Conservation (phyloP, 2,888 invertebrate species). For the Leucozona laternaria region DNA sequence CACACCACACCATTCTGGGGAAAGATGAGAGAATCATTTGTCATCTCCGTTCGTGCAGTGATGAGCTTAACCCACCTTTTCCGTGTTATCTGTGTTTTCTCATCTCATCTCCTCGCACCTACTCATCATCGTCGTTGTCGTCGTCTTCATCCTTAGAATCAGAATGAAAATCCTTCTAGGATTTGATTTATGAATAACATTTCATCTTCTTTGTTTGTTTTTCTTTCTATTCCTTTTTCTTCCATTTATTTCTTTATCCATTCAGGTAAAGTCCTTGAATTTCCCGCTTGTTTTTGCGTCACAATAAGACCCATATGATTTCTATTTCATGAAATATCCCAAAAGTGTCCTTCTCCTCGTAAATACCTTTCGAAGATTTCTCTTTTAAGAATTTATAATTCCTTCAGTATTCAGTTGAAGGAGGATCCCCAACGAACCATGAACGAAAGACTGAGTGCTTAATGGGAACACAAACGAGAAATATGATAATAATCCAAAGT, state of each 20-base stretch:
- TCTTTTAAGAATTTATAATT: conserved; percentile 38
- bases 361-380: background rate
- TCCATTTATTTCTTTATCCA: conserved; percentile 23
- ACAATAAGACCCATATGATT: conserved; percentile 37
- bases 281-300: conserved; percentile 60
- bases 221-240: background rate
- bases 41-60: conserved; percentile 63
- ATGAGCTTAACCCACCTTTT: conserved; percentile 72
- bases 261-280: conserved; percentile 38
- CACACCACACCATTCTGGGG: conserved; percentile 7
- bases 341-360: conserved; percentile 25
- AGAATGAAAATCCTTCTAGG: conserved; percentile 26
- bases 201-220: conserved; percentile 30
- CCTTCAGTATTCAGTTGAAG: conserved; percentile 21
- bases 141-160: conserved; percentile 16
- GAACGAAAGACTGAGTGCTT: conserved; percentile 47
- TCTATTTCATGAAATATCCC: conserved; percentile 41
- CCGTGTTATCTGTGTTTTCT: conserved; percentile 62
- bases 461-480: conserved; percentile 65
- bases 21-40: conserved; percentile 58
- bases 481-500: conserved; percentile 70
- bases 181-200: conserved; percentile 72
- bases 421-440: conserved; percentile 46
- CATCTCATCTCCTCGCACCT: conserved; percentile 11
- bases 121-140: conserved; percentile 3